Evolutionary conservation across 2,113 vertebrate species (phyloP), one percentile per base, ranked within the genome.

Genomic region (Neopipo cinnamomea): DNA sequence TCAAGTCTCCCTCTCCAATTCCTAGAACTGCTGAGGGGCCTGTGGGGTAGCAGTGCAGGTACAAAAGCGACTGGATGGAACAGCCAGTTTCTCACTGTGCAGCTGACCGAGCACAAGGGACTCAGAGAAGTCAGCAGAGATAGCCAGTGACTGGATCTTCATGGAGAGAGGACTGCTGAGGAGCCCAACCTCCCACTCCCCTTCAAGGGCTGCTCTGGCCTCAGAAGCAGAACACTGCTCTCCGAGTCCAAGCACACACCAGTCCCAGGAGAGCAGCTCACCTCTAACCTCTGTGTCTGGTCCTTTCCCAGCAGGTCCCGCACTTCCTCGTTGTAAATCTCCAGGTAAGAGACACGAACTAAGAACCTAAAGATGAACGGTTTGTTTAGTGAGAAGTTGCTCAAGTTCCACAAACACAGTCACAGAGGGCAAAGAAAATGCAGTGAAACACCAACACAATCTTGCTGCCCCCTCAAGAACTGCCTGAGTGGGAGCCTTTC

Each of bases 281-380:
- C 99, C 99, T 99, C 99, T 33, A 99, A 95, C 66, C 99, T 98
- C 96, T 99, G 99, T 35, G 98, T 98, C 97, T 99, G 99, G 94
- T 99, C 99, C 94, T 99, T 99, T 68, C 99, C 99, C 79, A 99
- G 97, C 95, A 99, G 98, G 93, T 99, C 99, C 66, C 99, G 98
- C 49, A 99, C 99, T 96, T 99, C 99, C 91, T 99, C 99, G 62
- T 99, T 99, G 97, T 99, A 99, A 94, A 99, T 99, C 97, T 99
- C 99, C 97, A 99, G 97, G 91, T 99, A 99, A 21, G 99, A 99
- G 47, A 99, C 99, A 93, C 99, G 98, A 90, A 99, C 99, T 94
- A 99, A 98, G 98, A 99, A 99, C 96, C 99, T 99, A 96, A 39
- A 93, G 86, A 91, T 44, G 83, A 94, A 94, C 72, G 89, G 41